These are phyloP conservation scores for Hormiphora californensis DNA, from an alignment of 37 sponge, comb jelly and placozoan species.

Conservation along the genomic window DNA sequence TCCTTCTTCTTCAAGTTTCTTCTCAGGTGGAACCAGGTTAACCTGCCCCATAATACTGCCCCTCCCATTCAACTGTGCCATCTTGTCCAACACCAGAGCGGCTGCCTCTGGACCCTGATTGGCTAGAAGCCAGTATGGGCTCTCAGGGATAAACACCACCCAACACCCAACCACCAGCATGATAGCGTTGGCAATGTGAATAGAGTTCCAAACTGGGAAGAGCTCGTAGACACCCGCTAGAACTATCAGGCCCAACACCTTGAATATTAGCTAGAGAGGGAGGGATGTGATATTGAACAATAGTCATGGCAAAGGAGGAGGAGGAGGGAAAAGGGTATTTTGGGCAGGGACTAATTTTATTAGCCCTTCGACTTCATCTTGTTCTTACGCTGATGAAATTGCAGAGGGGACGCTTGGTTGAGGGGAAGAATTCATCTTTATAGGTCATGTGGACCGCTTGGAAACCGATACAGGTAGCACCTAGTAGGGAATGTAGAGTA, in stretches of 20 bases:
- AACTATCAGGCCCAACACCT: background rate
- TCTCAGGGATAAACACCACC: background rate
- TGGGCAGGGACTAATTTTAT: too few species aligned
- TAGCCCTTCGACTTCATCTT: too few species aligned
- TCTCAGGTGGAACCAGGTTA: too few species aligned
- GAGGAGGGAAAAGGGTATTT: too few species aligned
- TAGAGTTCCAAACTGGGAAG: background rate
- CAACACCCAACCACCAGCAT: background rate
- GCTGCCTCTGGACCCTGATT: background rate
- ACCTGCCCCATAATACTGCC: too few species aligned
- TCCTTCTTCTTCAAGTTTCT: too few species aligned
- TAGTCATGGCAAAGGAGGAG: too few species aligned
- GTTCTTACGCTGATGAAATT: background rate
- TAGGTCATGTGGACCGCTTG: background rate
- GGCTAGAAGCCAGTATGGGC: background rate
- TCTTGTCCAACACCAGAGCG: background rate
- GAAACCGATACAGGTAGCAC: background rate
- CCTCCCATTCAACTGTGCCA: background rate
- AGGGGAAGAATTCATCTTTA: constrained; percentile 5
- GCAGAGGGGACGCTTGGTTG: background rate
- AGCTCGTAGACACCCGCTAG: background rate
- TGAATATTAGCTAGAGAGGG: background rate
- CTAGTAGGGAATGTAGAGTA: background rate
- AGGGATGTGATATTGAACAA: too few species aligned
- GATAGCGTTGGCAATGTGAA: background rate